These are phyloP conservation scores for Chrysomela aeneicollis DNA, from an alignment of 2,888 invertebrate genomes.

Conservation along the genomic window DNA sequence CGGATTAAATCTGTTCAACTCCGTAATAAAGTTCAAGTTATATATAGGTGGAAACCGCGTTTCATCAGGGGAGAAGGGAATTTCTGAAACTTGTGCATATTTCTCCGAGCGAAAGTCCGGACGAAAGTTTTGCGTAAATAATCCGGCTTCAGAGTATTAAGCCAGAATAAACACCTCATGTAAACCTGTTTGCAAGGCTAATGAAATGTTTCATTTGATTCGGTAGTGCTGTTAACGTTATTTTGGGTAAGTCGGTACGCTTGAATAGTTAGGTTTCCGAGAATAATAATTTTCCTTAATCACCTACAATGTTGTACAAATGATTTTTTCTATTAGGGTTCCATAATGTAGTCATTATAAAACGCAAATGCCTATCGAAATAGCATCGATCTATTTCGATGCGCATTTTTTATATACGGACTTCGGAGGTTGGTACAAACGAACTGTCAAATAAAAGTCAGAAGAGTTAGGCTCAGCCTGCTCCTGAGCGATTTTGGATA, in stretches of 20 bases:
- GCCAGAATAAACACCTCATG: slow-evolving; percentile 45
- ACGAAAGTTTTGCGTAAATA: slow-evolving; percentile 35
- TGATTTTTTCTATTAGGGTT: too few relatives aligned
- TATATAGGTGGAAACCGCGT: background rate
- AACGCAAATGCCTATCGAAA: too few relatives aligned
- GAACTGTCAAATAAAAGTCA: too few relatives aligned
- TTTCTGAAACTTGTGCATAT: slow-evolving; percentile 24
- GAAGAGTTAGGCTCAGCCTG: too few relatives aligned
- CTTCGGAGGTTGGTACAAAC: too few relatives aligned
- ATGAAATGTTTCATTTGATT: slow-evolving; percentile 45
- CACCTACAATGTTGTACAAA: too few relatives aligned
- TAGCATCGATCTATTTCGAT: too few relatives aligned
- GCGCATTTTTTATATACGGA: too few relatives aligned
- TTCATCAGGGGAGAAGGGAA: slow-evolving; percentile 3
- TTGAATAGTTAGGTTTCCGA: too few relatives aligned
- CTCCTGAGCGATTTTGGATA: too few relatives aligned
- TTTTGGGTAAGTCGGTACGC: slow-evolving; percentile 21
- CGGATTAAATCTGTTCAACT: background rate
- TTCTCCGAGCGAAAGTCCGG: slow-evolving; percentile 11
- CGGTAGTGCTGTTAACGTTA: slow-evolving; percentile 29
- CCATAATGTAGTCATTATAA: too few relatives aligned
- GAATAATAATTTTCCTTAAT: too few relatives aligned
- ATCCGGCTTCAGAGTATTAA: slow-evolving; percentile 37
- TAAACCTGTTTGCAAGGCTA: slow-evolving; percentile 43
- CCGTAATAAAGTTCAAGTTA: background rate